Evolutionary conservation across 2,113 vertebrate species (phyloP).

Genomic region (Isurus oxyrinchus): DNA sequence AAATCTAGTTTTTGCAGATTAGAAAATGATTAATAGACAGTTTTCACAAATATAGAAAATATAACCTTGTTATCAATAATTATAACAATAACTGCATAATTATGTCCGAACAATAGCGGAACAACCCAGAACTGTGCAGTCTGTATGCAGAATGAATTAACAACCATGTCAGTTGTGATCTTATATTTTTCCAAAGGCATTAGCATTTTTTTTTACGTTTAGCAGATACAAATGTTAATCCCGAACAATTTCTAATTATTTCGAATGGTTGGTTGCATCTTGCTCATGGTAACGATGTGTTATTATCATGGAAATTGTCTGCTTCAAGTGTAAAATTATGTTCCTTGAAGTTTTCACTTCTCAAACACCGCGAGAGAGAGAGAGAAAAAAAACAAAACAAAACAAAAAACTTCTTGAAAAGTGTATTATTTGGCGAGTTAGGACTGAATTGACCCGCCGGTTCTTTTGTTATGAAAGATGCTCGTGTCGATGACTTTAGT

Average conservation of each 20-base stretch:
- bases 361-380: neutral
- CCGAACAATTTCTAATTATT: constrained; percentile 24
- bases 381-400: neutral
- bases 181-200: neutral
- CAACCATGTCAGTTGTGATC: neutral
- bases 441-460: constrained; percentile 57
- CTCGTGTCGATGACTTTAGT: constrained; percentile 68
- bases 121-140: neutral
- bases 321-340: neutral
- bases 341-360: constrained; percentile 36
- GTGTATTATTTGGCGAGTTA: constrained; percentile 18
- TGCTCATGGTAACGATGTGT: constrained; percentile 27
- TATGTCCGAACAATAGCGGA: neutral
- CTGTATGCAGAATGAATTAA: neutral
- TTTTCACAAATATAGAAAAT: neutral
- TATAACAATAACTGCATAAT: neutral
- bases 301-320: constrained; percentile 23
- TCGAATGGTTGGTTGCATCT: neutral
- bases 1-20: neutral
- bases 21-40: neutral
- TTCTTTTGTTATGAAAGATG: constrained; percentile 64
- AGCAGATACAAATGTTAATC: constrained; percentile 8
- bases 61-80: neutral
- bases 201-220: neutral
- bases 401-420: constrained; percentile 33